phyloP scores from a whole-genome alignment of 2,797 vertebrate species.

The Acanthurus leucopareius region DNA sequence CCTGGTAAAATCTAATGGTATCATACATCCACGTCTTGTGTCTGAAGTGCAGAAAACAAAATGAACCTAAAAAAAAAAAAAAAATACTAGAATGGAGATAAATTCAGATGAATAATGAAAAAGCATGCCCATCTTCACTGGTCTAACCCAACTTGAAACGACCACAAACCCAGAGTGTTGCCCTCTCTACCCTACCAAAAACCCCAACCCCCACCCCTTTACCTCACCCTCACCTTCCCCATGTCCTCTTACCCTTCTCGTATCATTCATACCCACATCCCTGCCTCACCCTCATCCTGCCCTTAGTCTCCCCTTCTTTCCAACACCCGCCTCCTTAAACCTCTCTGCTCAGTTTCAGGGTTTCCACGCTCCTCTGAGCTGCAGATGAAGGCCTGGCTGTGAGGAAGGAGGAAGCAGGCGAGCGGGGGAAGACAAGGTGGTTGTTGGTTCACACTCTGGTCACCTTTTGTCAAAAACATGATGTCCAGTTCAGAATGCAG shows the following conservation, averaged over 20 bases:
- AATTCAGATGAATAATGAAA: constrained; percentile 82
- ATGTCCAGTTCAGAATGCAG: constrained; percentile 72
- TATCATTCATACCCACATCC: constrained; percentile 56
- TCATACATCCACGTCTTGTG: constrained; percentile 83
- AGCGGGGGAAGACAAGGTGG: constrained; percentile 27
- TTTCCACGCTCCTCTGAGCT: constrained; percentile 39
- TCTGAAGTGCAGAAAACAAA: constrained; percentile 84
- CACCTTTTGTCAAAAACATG: constrained; percentile 68
- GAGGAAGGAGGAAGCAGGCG: constrained; percentile 46
- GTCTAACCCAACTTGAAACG: constrained; percentile 80
- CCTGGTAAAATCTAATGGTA: constrained; percentile 82
- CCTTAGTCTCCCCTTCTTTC: constrained; percentile 6
- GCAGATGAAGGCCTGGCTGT: constrained; percentile 38
- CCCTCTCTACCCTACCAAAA: constrained; percentile 61
- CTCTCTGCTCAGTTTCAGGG: constrained; percentile 32
- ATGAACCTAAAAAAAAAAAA: constrained; percentile 50
- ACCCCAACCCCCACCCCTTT: constrained; percentile 58
- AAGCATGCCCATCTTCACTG: constrained; percentile 82
- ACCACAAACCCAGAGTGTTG: constrained; percentile 74
- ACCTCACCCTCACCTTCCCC: constrained; percentile 56
- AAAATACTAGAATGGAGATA: constrained; percentile 70
- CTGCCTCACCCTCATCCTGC: constrained; percentile 45
- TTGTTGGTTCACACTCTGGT: constrained; percentile 60
- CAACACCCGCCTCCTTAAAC: constrained; percentile 27
- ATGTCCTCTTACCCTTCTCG: constrained; percentile 43